Evolutionary conservation across 1,140 invertebrate genomes (phyloP), one percentile per base, ranked within the genome.

Genomic region (Adelges cooleyi): DNA sequence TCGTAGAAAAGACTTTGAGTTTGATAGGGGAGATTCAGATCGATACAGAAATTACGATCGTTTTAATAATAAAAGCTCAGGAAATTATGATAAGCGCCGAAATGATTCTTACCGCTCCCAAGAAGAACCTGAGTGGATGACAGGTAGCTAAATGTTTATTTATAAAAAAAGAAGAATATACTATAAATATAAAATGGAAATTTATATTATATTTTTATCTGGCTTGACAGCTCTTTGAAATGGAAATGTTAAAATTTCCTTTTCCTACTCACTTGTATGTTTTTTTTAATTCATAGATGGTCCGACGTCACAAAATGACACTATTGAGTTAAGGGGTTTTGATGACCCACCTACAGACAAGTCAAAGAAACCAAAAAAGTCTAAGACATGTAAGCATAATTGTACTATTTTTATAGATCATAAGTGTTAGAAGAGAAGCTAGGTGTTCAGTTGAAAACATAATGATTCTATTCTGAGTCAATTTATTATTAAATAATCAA

Each of bases 241-340:
- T n/a, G n/a, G n/a, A n/a, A n/a, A n/a, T n/a, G n/a, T n/a, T n/a
- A n/a, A n/a, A n/a, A n/a, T n/a, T n/a, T n/a, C n/a, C n/a, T n/a
- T n/a, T n/a, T n/a, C n/a, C n/a, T n/a, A n/a, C n/a, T n/a, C n/a
- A n/a, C n/a, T n/a, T n/a, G n/a, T n/a, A 17, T 54, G 42, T 62
- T 66, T 50, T 3, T 66, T 15, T 67, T 44, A 84, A 83, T 92
- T 91, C 72, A 89, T 86, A 72, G 86, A 83, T 52, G 92, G 91
- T 36, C 92, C 92, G 29, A 88, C 86, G 53, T 93, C 90, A 50
- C 89, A 93, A 71, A 80, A 86, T 69, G 92, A 95, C 69, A 92
- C 88, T n/a, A 95, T 96, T 66, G 92, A 95, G 74, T 76, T 95
- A 52, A 82, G 85, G 65, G 92, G 92, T 5, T 96, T 95, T 77